Conservation (phyloP, 1,140 invertebrate genomes). For the Aphelenchoides avenae region DNA sequence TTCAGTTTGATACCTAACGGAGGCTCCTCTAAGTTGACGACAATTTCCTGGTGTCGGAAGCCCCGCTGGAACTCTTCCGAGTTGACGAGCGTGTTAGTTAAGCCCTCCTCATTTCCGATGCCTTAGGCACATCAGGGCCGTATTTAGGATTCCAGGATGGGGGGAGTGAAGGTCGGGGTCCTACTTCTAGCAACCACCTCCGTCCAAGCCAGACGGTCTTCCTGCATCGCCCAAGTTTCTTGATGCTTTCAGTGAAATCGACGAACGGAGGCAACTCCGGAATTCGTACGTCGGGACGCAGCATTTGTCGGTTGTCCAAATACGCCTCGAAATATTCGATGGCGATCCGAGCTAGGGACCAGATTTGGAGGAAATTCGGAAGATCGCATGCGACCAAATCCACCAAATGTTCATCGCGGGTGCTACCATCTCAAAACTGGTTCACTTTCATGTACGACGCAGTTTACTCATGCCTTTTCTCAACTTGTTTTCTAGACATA, state of each 20-base stretch:
- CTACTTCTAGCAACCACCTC: background rate
- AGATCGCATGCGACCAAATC: conserved; percentile 86
- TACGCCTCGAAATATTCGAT: conserved; percentile 38
- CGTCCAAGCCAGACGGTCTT: background rate
- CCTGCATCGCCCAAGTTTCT: conserved; percentile 6
- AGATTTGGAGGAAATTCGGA: conserved; percentile 81
- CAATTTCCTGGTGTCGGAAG: conserved; percentile 28
- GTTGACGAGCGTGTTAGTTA: conserved; percentile 36
- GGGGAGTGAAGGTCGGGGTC: conserved; percentile 25
- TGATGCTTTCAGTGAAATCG: conserved; percentile 35
- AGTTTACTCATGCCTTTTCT: conserved; percentile 6
- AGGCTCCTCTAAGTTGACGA: conserved; percentile 26
- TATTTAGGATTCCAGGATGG: conserved; percentile 36
- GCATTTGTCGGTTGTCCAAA: conserved; percentile 40
- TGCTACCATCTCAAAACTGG: conserved; percentile 86
- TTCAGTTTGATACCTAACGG: background rate
- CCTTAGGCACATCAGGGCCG: conserved; percentile 33
- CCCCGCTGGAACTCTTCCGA: conserved; percentile 32
- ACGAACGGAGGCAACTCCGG: conserved; percentile 34
- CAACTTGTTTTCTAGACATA: conserved; percentile 28
- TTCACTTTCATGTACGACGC: conserved; percentile 82
- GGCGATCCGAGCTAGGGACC: conserved; percentile 65
- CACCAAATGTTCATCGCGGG: conserved; percentile 96
- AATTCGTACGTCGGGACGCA: conserved; percentile 41
- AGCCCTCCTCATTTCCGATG: conserved; percentile 37